These are phyloP conservation scores for Lampris megalopsis DNA, from an alignment of 2,113 vertebrate genomes.

Conservation along the genomic window DNA sequence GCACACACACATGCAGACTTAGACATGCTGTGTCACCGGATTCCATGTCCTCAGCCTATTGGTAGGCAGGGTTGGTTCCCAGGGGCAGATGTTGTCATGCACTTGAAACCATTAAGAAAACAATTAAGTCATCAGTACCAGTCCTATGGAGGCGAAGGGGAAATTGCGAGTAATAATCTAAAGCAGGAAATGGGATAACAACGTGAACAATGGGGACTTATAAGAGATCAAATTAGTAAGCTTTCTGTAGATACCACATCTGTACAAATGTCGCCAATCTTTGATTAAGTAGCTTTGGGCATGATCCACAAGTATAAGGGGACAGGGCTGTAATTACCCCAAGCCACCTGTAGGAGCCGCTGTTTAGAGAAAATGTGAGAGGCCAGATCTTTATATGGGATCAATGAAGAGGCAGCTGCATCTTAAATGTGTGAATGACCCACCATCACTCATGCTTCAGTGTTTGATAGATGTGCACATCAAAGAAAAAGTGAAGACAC, in stretches of 20 bases:
- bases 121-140: constrained; percentile 66
- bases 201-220: constrained; percentile 48
- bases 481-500: background rate
- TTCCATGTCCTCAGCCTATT: constrained; percentile 41
- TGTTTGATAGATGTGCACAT: background rate
- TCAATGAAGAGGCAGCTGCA: background rate
- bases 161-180: constrained; percentile 48
- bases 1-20: constrained; percentile 9
- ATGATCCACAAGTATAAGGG: background rate
- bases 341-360: background rate
- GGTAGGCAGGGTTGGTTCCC: constrained; percentile 57
- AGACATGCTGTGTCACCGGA: constrained; percentile 51
- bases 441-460: too few relatives aligned
- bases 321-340: background rate
- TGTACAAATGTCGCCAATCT: constrained; percentile 18
- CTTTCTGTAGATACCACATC: background rate
- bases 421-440: background rate
- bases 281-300: background rate
- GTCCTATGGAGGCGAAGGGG: constrained; percentile 51
- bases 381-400: background rate
- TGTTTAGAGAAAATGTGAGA: background rate
- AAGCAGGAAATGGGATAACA: constrained; percentile 47
- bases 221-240: constrained; percentile 24
- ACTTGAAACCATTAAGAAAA: constrained; percentile 58
- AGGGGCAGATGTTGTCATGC: constrained; percentile 47